A percentile compares a stretch with the other conserved stretches of the same genome.
Evolutionary conservation across 92 coral and sea anemone species (phyloP).

Genomic region (Zoanthus sansibaricus): DNA sequence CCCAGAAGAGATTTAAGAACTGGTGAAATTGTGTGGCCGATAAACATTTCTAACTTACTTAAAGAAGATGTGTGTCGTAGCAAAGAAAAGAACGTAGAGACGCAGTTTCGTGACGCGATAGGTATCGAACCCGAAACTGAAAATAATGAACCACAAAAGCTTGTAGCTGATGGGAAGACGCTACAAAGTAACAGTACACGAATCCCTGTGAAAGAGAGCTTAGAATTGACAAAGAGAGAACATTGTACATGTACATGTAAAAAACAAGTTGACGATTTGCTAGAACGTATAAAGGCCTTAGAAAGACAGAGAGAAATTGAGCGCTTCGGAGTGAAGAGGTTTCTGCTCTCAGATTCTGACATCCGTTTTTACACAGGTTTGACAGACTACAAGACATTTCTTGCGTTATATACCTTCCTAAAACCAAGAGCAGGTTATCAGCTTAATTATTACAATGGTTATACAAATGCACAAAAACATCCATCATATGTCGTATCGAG

Average conservation of each 20-base stretch:
- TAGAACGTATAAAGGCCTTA: slow-evolving; percentile 19
- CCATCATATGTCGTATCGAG: not conserved
- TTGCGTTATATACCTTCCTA: not conserved
- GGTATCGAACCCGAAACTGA: no score
- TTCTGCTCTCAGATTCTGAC: slow-evolving; percentile 28
- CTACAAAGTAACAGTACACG: not conserved
- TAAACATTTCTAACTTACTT: slow-evolving; percentile 32
- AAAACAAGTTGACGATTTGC: not conserved
- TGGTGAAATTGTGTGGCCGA: slow-evolving; percentile 44
- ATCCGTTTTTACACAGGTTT: slow-evolving; percentile 11
- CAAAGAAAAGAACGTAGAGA: slow-evolving; percentile 8
- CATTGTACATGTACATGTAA: not conserved
- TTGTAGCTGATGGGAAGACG: not conserved
- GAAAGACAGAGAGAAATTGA: slow-evolving; percentile 42
- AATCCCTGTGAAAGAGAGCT: not conserved
- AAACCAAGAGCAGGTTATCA: slow-evolving; percentile 45
- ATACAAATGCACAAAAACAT: not conserved
- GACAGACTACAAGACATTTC: not conserved
- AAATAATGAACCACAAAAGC: no score
- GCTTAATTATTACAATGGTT: slow-evolving; percentile 1
- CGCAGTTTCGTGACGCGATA: not conserved
- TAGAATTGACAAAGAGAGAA: not conserved
- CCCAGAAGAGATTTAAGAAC: slow-evolving; percentile 44
- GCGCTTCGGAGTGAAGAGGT: not conserved
- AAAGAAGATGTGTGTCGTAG: slow-evolving; percentile 12